phyloP scores from a whole-genome alignment of 2,113 vertebrate species.

The Cercopithecus mona region DNA sequence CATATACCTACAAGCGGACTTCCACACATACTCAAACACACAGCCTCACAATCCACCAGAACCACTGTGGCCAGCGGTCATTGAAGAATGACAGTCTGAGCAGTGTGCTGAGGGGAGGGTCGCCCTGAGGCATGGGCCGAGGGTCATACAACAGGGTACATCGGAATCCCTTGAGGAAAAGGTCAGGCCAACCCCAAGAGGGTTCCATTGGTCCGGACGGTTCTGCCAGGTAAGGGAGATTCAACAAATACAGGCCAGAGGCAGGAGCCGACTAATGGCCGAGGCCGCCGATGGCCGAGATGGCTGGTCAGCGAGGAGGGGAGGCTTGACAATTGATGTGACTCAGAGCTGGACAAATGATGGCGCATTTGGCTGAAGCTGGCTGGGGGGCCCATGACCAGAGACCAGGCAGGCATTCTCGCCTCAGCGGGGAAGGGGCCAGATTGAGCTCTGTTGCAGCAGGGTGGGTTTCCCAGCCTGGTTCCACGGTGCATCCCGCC shows the following conservation, averaged over 20 bases:
- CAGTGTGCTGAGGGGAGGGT: constrained; percentile 48
- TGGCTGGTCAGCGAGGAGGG: constrained; percentile 73
- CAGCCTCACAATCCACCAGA: constrained; percentile 53
- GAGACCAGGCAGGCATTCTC: constrained; percentile 22
- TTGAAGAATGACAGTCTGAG: constrained; percentile 72
- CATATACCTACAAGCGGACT: constrained; percentile 48
- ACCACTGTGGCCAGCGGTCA: constrained; percentile 68
- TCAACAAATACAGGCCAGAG: constrained; percentile 71
- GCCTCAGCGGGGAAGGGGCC: constrained; percentile 44
- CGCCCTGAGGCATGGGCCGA: constrained; percentile 54
- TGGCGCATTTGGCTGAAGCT: constrained; percentile 60
- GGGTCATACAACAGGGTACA: constrained; percentile 61
- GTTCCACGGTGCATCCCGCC: not conserved
- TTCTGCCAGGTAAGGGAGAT: constrained; percentile 76
- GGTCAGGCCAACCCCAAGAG: constrained; percentile 64
- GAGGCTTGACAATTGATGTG: constrained; percentile 72
- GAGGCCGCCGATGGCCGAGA: constrained; percentile 71
- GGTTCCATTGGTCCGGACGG: constrained; percentile 62
- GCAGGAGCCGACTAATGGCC: constrained; percentile 66
- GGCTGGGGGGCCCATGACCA: constrained; percentile 26
- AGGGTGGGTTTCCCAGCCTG: not conserved
- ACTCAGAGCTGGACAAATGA: constrained; percentile 68
- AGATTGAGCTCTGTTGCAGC: not conserved
- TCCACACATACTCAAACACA: constrained; percentile 39
- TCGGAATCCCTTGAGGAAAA: constrained; percentile 56